These are phyloP conservation scores for Tilapia sparmanii DNA, from an alignment of 2,113 vertebrate genomes.

Conservation along the genomic window DNA sequence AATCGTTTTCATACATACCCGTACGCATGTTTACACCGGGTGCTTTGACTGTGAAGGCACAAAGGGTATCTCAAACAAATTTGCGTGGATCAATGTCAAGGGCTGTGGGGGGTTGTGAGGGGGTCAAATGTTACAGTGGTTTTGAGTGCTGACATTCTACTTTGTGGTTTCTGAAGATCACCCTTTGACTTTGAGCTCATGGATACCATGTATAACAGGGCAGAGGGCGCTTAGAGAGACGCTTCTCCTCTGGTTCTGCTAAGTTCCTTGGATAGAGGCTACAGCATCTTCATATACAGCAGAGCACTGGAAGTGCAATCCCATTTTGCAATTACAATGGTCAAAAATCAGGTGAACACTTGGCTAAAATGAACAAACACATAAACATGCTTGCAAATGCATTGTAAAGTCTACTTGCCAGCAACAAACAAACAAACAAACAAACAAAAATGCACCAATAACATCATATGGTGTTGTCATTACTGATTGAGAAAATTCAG, in stretches of 20 bases:
- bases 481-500: not conserved
- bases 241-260: not conserved
- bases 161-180: not conserved
- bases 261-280: not conserved
- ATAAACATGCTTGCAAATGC: not conserved
- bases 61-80: not conserved
- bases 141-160: constrained; percentile 4
- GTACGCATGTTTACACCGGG: constrained; percentile 1
- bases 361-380: not conserved
- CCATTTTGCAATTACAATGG: not conserved
- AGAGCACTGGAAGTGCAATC: not conserved
- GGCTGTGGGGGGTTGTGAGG: not conserved
- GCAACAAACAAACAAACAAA: not conserved
- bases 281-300: constrained; percentile 21
- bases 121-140: not conserved
- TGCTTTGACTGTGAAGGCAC: constrained; percentile 20
- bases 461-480: not conserved
- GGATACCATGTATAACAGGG: constrained; percentile 82
- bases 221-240: constrained; percentile 8
- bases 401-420: not conserved
- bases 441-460: not conserved
- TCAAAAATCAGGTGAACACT: not conserved
- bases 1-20: constrained; percentile 4
- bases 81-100: not conserved
- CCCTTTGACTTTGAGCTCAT: constrained; percentile 63